A percentile compares a stretch with the other conserved stretches of the same genome.
phyloP scores from a whole-genome alignment of 2,113 vertebrate species.

The Paralichthys olivaceus region DNA sequence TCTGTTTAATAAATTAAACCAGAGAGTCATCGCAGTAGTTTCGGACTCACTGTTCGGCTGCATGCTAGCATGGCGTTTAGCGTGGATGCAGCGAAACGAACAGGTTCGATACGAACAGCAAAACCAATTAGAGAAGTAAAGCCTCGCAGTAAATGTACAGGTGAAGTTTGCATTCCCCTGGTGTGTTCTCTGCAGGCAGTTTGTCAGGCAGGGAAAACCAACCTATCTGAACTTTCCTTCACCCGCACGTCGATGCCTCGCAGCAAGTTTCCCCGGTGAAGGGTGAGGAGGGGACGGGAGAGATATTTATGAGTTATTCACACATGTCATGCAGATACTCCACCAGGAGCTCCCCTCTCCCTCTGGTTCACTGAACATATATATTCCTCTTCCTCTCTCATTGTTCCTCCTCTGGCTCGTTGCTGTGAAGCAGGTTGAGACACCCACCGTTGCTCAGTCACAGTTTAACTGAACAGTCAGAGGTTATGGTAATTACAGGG shows the following conservation, averaged over 20 bases:
- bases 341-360: neutral
- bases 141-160: too few species aligned
- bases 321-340: slow-evolving; percentile 42
- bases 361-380: neutral
- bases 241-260: slow-evolving; percentile 73
- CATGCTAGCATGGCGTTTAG: too few species aligned
- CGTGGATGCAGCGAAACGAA: too few species aligned
- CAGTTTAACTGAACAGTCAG: slow-evolving; percentile 45
- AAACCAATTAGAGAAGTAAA: too few species aligned
- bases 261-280: slow-evolving; percentile 42
- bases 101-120: too few species aligned
- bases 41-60: too few species aligned
- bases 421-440: slow-evolving; percentile 34
- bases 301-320: slow-evolving; percentile 63
- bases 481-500: slow-evolving; percentile 51
- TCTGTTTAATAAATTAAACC: too few species aligned
- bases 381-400: neutral
- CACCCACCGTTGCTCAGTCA: slow-evolving; percentile 32
- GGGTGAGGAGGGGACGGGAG: slow-evolving; percentile 13
- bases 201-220: slow-evolving; percentile 55
- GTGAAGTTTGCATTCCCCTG: neutral
- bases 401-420: neutral
- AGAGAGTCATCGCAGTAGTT: too few species aligned
- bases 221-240: slow-evolving; percentile 76
- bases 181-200: slow-evolving; percentile 1